Base-by-base conservation (phyloP, 2,888 invertebrate genomes). In the Volucella zonaria region DNA sequence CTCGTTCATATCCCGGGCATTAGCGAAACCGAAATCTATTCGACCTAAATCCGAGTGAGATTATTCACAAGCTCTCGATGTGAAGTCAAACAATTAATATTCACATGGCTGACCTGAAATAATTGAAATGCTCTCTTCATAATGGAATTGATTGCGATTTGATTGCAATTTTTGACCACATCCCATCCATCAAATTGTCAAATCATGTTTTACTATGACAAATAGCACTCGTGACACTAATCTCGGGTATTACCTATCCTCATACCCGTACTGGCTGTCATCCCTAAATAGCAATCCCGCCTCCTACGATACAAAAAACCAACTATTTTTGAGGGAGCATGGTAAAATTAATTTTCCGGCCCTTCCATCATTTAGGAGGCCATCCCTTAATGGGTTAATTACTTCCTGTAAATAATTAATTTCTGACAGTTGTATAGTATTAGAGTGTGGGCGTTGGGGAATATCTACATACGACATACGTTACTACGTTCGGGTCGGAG, bases 391-490 rank as follows among this genome's bases (percentile, higher is more conserved):
- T 85, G 83, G 80, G 73, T 81, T 83, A 83, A 83, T 83, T 83
- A 83, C 83, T 76, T 75, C 83, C 80, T 76, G 66, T 67, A 76
- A 83, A 81, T 76, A 76, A 76, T 85, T 73, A 76, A 76, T 85
- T 76, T 73, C 40, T 61, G 49, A 71, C 71, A 61, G 59, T 51
- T 61, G n/a, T n/a, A n/a, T n/a, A n/a, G 71, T 71, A 54, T n/a
- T 14, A 8, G 3, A 15, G 51, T 51, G 40, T 12, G 40, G 40
- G 42, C 23, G 14, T 49, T 14, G 15, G 40, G 42, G 38, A 38
- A 40, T n/a, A 62, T 40, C 49, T 59, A 11, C 18, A 14, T 64
- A 14, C 31, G n/a, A n/a, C n/a, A n/a, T n/a, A n/a, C n/a, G n/a
- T n/a, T n/a, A n/a, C 18, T 23, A 18, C 54, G 38, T 8, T 3